phyloP scores from a whole-genome alignment of 2,888 invertebrate species.

The Arctia plantaginis region DNA sequence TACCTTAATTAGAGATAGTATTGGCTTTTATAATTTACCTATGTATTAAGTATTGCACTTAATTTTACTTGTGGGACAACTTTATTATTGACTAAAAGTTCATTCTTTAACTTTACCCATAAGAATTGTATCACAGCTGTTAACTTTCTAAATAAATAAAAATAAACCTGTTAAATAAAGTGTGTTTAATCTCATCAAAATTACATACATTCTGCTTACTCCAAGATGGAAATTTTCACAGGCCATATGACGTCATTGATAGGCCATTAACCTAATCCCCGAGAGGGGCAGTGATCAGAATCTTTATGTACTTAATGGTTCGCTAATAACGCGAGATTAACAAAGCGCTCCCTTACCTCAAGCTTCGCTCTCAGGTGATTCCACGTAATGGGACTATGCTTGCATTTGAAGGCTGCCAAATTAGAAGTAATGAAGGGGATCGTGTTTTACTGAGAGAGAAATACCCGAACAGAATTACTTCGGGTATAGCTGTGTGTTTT shows the following conservation, averaged over 20 bases:
- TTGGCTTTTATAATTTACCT: too few relatives aligned
- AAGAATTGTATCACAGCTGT: too few relatives aligned
- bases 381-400: constrained; percentile 35
- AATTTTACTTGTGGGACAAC: too few relatives aligned
- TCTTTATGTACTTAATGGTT: constrained; percentile 49
- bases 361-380: constrained; percentile 42
- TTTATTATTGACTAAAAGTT: too few relatives aligned
- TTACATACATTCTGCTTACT: background rate
- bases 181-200: background rate
- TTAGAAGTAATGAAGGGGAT: constrained; percentile 33
- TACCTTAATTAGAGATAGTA: too few relatives aligned
- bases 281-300: constrained; percentile 44
- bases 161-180: too few relatives aligned
- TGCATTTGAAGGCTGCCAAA: constrained; percentile 36
- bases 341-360: constrained; percentile 40
- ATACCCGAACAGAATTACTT: background rate
- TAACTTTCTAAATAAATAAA: too few relatives aligned
- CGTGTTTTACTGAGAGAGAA: constrained; percentile 11
- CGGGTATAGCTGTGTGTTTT: background rate
- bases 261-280: constrained; percentile 52
- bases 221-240: constrained; percentile 30
- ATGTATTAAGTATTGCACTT: too few relatives aligned
- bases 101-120: too few relatives aligned
- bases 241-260: constrained; percentile 44
- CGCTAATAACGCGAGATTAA: constrained; percentile 49